Evolutionary conservation across 2,888 invertebrate genomes (phyloP), one percentile per base, ranked within the genome.

Genomic region (Crocallis elinguaria): DNA sequence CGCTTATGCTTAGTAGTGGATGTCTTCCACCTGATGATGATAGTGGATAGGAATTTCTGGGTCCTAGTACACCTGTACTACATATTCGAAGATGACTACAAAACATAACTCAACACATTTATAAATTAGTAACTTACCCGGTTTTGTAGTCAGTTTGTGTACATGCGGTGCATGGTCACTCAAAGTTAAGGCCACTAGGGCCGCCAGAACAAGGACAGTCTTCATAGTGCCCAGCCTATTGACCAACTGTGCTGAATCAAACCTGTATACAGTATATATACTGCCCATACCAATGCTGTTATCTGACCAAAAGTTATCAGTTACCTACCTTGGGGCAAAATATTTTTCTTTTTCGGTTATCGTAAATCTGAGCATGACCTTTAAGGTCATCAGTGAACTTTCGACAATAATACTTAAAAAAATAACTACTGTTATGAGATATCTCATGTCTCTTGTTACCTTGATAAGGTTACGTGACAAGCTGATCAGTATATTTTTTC

Each of bases 181-280:
- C 48, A 79, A 64, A 53, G 82, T 83, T 64, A 92, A 66, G 64
- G 84, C 87, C 62, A 86, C 73, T 21, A 89, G 71, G 64, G 81
- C 81, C 42, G 86, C 82, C 48, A 92, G 69, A 53, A 88, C 73
- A 60, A 91, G 57, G 79, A 89, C 84, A 82, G 89, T 86, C 86
- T 87, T 92, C 92, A 90, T 91, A 66, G 70, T 86, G 64, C 63
- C 66, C 71, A 67, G 71, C 62, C 61, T 65, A 68, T 71, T 72
- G 75, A 75, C 60, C 73, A 82, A 88, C 86, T 88, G 87, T 88
- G 52, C 73, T 57, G 48, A 23, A 25, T 45, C 49, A n/a, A n/a
- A 43, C 25, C 4, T 11, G 8, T 1, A 4, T 12, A 9, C 13
- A 12, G 17, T 30, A 19, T 12, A 66, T 77, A 66, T 79, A n/a